These are phyloP conservation scores for Metaphire vulgaris DNA, from an alignment of 1,140 invertebrate genomes.

Conservation along the genomic window DNA sequence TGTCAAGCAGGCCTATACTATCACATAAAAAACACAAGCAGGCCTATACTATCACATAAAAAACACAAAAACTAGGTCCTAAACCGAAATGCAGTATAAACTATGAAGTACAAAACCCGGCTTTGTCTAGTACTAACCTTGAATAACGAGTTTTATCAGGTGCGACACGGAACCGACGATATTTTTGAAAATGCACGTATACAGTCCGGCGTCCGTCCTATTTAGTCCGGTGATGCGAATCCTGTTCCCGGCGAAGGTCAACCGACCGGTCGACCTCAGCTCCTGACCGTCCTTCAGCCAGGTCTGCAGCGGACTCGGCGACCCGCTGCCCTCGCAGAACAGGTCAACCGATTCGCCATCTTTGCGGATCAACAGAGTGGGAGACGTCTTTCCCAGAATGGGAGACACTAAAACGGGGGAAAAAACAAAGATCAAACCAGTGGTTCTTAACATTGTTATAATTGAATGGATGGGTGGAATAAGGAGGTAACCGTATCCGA, in stretches of 20 bases:
- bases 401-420: slow-evolving; percentile 36
- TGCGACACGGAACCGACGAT: slow-evolving; percentile 88
- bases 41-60: too few relatives aligned
- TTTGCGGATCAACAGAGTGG: slow-evolving; percentile 32
- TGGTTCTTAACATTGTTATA: too few relatives aligned
- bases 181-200: slow-evolving; percentile 87
- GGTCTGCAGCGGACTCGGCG: slow-evolving; percentile 37
- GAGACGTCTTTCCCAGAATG: slow-evolving; percentile 36
- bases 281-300: slow-evolving; percentile 40
- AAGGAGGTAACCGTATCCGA: too few relatives aligned
- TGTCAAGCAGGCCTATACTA: too few relatives aligned
- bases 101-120: too few relatives aligned
- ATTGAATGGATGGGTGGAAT: too few relatives aligned
- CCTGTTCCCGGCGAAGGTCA: slow-evolving; percentile 32
- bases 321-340: slow-evolving; percentile 78
- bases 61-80: too few relatives aligned
- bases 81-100: too few relatives aligned
- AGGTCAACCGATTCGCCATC: slow-evolving; percentile 79
- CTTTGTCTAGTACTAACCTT: too few relatives aligned
- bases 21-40: too few relatives aligned
- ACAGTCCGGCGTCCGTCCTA: slow-evolving; percentile 87
- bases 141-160: slow-evolving; percentile 86
- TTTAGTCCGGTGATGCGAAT: slow-evolving; percentile 74
- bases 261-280: slow-evolving; percentile 27
- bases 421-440: too few relatives aligned